Base-by-base conservation (phyloP, 1,140 invertebrate species). In the Nautilus pompilius region DNA sequence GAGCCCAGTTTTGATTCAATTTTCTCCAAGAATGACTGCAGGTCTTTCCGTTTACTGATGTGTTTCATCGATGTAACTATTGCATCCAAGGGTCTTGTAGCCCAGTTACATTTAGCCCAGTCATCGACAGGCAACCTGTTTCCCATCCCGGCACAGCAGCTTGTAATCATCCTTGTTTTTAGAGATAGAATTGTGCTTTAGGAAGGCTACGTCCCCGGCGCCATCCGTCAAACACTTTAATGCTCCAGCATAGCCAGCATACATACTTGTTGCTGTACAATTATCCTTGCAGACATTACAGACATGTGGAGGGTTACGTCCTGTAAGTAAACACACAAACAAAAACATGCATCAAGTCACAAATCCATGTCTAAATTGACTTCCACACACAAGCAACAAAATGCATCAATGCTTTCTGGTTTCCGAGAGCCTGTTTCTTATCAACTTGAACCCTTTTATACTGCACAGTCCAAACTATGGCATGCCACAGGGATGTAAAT, bases 141-240 rank as follows among this genome's bases (percentile, higher is more conserved):
- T 86, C 1, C 93, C 95, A 82, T 96, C 93, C 0, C 91, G 89
- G 80, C 95, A 98, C 0, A 97, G 82, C 0, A 98, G 83, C 78
- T 97, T 91, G 80, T 93, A 94, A 77, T 97, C 94, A 68, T 92
- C 90, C 26, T 93, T 87, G 76, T 96, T 94, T 72, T 91, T 94
- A 77, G 96, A 93, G 20, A 87, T 86, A 0, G 93, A 93, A 0
- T 91, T 93, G 72, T 97, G 93, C 65, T 93, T 91, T 2, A 95
- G 90, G 80, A 97, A 97, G 0, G 95, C 94, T 13, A 97, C 93
- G 76, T 97, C 88, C 1, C 72, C 73, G 24, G 93, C 94, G 5
- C 90, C 89, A 58, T 91, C 87, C 5, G 88, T 87, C 32, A 94
- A 74, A 79, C 92, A 94, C 10, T 89, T 82, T 13, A 93, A 81